Evolutionary conservation across 2,888 invertebrate genomes (phyloP), one percentile per base, ranked within the genome.

Genomic region (Thymelicus acteon): DNA sequence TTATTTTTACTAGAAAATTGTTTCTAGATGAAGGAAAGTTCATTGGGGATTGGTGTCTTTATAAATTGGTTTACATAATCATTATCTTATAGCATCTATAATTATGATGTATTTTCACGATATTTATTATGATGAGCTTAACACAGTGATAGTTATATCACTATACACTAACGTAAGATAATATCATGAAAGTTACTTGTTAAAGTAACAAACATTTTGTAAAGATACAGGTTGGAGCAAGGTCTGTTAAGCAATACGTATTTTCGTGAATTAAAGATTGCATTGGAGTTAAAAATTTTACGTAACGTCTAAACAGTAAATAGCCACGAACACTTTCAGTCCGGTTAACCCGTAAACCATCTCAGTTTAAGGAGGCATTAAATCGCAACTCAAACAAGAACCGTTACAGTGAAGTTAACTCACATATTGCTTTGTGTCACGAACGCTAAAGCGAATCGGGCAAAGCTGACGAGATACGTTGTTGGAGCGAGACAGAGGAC

Each of bases 371-470:
- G 92, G 92, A 91, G 91, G 92, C 93, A 93, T 93, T 93, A 93
- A 93, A 93, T 93, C 91, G 92, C 93, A 92, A 93, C 92, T 93
- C 92, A 92, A 93, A 93, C 93, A 92, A 92, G 92, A 91, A 88
- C 91, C 90, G 92, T 93, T 93, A 92, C 91, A 91, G 84, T 87
- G 91, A 92, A 93, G 92, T 93, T 91, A 92, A 92, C 92, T 93
- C 92, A 92, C 92, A 93, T 93, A 93, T 93, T 92, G 93, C 92
- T 92, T 92, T 93, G 92, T 93, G 93, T 93, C 93, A 93, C 93
- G 93, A 93, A 92, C 87, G 92, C 79, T 90, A 84, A 90, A 91
- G 88, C 85, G 91, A 86, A 89, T 84, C 79, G 88, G 85, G 85
- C 84, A 84, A 84, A 86, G 86, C 80, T 85, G 86, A 82, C 82